Evolutionary conservation across 2,888 invertebrate genomes (phyloP), one percentile per base, ranked within the genome.

Genomic region (Disparrhopalites patrizii): DNA sequence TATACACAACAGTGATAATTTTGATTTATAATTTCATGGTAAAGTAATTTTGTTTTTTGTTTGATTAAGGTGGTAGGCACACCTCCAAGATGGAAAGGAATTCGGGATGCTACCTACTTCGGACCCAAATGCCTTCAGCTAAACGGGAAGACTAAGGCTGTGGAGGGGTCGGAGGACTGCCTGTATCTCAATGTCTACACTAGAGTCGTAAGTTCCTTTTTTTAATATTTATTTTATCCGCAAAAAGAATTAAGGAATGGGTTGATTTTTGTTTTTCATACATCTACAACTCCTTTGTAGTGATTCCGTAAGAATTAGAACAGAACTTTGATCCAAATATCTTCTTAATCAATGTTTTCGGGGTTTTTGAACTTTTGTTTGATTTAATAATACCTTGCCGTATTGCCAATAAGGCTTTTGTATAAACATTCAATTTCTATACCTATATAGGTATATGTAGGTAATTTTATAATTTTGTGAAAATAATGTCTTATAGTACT

Each of bases 181-280:
- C 60, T 71, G 1, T 69, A 38, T 40, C 47, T 71, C 1, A 73
- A 73, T 50, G 61, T 71, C 10, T 70, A 64, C 52, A 65, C 69
- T 7, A 71, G 71, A 3, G 68, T 66, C 43, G 69, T 71, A 43
- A 38, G 31, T n/a, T n/a, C n/a, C n/a, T n/a, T n/a, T n/a, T n/a
- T n/a, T n/a, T n/a, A n/a, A n/a, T n/a, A n/a, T n/a, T n/a, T n/a
- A n/a, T n/a, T n/a, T n/a, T n/a, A n/a, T n/a, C n/a, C n/a, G n/a
- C n/a, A n/a, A n/a, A n/a, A n/a, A n/a, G n/a, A n/a, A n/a, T n/a
- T n/a, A n/a, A n/a, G n/a, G n/a, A n/a, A n/a, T n/a, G n/a, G n/a
- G n/a, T n/a, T n/a, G n/a, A 40, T 40, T 18, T 40, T 40, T 40
- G 20, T 5, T 40, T 40, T 5, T 40, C 20, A 18, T 40, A 40